Percentiles rank a stretch among this genome's conserved stretches.
These are phyloP conservation scores for Anguilla rostrata DNA, from an alignment of 2,113 vertebrate genomes.

Conservation along the genomic window DNA sequence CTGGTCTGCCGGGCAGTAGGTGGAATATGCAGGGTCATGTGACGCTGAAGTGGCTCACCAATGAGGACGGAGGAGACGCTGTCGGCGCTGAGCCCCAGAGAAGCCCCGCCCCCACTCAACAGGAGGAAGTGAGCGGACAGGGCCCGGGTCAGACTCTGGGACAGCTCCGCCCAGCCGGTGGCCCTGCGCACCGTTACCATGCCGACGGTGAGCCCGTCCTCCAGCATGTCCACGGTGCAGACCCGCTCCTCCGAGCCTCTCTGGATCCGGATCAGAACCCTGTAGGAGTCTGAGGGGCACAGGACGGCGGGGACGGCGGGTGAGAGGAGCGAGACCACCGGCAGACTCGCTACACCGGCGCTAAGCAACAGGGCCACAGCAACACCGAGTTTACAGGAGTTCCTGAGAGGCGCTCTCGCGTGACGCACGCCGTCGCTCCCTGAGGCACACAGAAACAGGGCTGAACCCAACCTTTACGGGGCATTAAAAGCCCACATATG, in stretches of 20 bases:
- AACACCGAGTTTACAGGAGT: not conserved
- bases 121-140: slow-evolving; percentile 77
- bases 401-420: not conserved
- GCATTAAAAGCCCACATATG: not conserved
- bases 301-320: not conserved
- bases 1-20: too few species aligned
- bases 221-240: slow-evolving; percentile 64
- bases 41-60: slow-evolving; percentile 52
- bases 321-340: not conserved
- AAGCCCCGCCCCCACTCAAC: slow-evolving; percentile 75
- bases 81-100: slow-evolving; percentile 68
- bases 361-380: not conserved
- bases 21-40: too few species aligned
- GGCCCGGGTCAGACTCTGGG: slow-evolving; percentile 71
- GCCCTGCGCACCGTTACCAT: slow-evolving; percentile 73
- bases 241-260: slow-evolving; percentile 63
- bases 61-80: slow-evolving; percentile 70
- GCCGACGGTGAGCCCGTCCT: slow-evolving; percentile 71
- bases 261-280: slow-evolving; percentile 73
- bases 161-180: slow-evolving; percentile 79
- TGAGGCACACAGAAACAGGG: not conserved
- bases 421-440: not conserved
- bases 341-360: too few species aligned
- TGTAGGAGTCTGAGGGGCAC: slow-evolving; percentile 72
- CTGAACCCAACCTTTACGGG: not conserved